Evolutionary conservation across 1,140 invertebrate species (phyloP), one percentile per base, ranked within the genome.

Genomic region (Drosophila saltans): DNA sequence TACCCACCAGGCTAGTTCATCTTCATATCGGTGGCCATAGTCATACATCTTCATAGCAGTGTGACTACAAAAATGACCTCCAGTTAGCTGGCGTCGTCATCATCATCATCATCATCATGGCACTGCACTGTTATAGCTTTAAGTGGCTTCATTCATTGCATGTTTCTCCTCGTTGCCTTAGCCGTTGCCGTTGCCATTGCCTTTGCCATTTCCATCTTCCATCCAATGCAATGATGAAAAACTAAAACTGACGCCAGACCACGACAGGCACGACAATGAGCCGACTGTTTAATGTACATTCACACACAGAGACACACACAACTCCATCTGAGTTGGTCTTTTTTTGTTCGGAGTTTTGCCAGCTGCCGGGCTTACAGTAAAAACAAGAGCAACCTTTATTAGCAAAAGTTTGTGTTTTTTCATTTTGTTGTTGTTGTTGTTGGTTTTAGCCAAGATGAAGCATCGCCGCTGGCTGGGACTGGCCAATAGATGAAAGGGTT

Each of bases 331-430:
- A 28, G 39, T 52, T 6, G 10, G 26, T 69, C 33, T 33, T 70
- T 40, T 24, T 39, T 6, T 21, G 26, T 21, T 21, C 16, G 39
- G 64, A 33, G 33, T 52, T 26, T 30, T 62, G 59, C 11, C 24
- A 30, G 36, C 43, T 64, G 52, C 28, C 28, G 7, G 55, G 40
- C 59, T 68, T 16, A 16, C 67, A 58, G 75, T 68, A 72, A 72
- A 82, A 83, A 83, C 75, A 85, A 88, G 82, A 83, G 80, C 76
- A 80, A 83, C 70, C 83, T 88, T 88, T 83, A 88, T 88, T 88
- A 82, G 83, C 83, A 79, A 76, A 65, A 72, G 73, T 52, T 71
- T 52, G 21, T 24, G 24, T 52, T 52, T 9, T 68, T 28, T 59
- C 16, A 16, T 43, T 52, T 71, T 39, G 16, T 16, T 16, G 16